Evolutionary conservation across 2,797 vertebrate species (phyloP).

Genomic region (Hephaestus fuliginosus): DNA sequence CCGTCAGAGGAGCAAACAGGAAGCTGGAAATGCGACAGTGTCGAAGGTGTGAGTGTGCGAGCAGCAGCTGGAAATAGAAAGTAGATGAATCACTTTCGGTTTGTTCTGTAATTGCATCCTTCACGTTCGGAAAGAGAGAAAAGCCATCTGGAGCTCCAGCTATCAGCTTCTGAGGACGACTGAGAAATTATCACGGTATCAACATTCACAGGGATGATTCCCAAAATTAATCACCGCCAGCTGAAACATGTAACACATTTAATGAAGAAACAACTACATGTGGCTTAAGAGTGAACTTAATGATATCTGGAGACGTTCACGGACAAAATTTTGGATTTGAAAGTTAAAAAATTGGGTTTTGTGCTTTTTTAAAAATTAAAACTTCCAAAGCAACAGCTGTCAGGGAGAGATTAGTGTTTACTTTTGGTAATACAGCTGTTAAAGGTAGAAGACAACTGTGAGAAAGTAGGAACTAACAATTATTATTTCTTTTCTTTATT

Average conservation of each 20-base stretch:
- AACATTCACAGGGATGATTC: conserved; percentile 19
- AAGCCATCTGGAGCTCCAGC: conserved; percentile 63
- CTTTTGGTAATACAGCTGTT: background rate
- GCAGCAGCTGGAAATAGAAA: conserved; percentile 70
- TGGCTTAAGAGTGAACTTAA: background rate
- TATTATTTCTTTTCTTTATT: background rate
- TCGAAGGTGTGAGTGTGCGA: conserved; percentile 54
- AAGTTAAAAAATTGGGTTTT: background rate
- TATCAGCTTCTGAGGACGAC: conserved; percentile 20
- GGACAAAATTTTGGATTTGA: background rate
- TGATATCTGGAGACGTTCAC: background rate
- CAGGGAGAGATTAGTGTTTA: background rate
- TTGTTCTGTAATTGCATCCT: conserved; percentile 60
- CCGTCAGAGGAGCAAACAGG: conserved; percentile 6
- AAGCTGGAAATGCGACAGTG: conserved; percentile 25
- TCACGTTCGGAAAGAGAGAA: conserved; percentile 25
- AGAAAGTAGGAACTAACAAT: background rate
- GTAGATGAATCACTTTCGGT: conserved; percentile 47
- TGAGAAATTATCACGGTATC: conserved; percentile 36
- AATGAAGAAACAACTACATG: background rate
- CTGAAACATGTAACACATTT: conserved; percentile 35
- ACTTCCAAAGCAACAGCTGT: background rate
- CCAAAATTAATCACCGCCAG: conserved; percentile 36
- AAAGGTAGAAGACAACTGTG: background rate
- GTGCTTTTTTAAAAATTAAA: background rate